Evolutionary conservation across 2,113 vertebrate species (phyloP).

Genomic region (Proteles cristata): DNA sequence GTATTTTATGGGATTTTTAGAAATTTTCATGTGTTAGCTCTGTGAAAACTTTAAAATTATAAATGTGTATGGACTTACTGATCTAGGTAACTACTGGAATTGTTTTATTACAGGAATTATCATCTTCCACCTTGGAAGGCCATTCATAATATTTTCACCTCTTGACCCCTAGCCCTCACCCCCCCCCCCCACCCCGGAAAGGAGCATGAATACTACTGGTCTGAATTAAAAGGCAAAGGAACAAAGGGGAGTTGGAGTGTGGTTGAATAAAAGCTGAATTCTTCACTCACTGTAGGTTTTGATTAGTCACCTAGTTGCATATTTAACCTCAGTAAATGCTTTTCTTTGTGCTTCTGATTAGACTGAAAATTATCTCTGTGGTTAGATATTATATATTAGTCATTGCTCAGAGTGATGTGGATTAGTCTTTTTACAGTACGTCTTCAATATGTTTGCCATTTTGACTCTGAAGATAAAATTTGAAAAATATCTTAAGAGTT

Average conservation of each 20-base stretch:
- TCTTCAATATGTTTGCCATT: neutral
- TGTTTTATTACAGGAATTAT: neutral
- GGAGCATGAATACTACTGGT: neutral
- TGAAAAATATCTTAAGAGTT: neutral
- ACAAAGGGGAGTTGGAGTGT: neutral
- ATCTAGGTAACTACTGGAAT: neutral
- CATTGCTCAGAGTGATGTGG: neutral
- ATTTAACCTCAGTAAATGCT: neutral
- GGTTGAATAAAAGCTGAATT: neutral
- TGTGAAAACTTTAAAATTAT: constrained; percentile 4
- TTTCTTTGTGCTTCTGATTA: constrained; percentile 19
- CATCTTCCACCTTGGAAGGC: neutral
- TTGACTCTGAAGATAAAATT: constrained; percentile 32
- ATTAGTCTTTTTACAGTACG: neutral
- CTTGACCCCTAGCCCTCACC: fast-evolving
- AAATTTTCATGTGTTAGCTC: neutral
- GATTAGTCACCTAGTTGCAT: neutral
- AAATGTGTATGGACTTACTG: neutral
- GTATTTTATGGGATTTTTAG: neutral
- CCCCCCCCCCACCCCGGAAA: no score
- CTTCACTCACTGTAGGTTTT: neutral
- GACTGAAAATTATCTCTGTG: constrained; percentile 22
- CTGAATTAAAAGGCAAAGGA: neutral
- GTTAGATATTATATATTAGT: neutral
- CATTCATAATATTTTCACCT: neutral